Conservation (phyloP, 2,888 invertebrate species). For the Cryptophagus acutangulus region DNA sequence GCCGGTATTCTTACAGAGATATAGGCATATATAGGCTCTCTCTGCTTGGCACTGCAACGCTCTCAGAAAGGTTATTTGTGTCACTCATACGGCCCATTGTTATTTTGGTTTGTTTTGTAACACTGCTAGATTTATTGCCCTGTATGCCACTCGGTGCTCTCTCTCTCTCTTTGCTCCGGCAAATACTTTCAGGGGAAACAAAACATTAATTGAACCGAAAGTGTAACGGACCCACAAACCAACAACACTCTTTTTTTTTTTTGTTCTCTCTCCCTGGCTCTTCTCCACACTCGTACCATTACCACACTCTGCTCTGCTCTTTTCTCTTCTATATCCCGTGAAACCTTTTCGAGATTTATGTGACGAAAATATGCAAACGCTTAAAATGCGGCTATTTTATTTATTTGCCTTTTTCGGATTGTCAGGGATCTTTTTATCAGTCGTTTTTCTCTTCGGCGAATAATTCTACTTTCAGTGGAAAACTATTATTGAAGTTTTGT, state of each 20-base stretch:
- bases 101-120: slow-evolving; percentile 48
- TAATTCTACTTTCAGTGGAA: no score
- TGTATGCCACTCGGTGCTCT: slow-evolving; percentile 11
- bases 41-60: slow-evolving; percentile 22
- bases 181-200: slow-evolving; percentile 36
- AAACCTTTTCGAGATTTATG: slow-evolving; percentile 24
- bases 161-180: slow-evolving; percentile 27
- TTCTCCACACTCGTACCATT: no score
- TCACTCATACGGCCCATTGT: slow-evolving; percentile 48
- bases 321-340: no score
- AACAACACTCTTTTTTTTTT: slow-evolving; percentile 25
- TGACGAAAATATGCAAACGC: slow-evolving; percentile 7
- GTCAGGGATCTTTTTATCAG: no score
- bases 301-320: no score
- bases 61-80: slow-evolving; percentile 42
- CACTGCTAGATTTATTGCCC: slow-evolving; percentile 43
- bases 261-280: no score
- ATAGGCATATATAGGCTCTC: slow-evolving; percentile 10
- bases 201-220: slow-evolving; percentile 40
- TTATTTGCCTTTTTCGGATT: slow-evolving; percentile 1
- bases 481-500: no score
- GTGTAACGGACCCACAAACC: slow-evolving; percentile 34
- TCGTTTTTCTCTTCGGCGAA: no score
- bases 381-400: background rate
- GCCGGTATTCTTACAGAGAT: slow-evolving; percentile 32